phyloP scores from a whole-genome alignment of 2,113 vertebrate species.

The Gobiocypris rarus region DNA sequence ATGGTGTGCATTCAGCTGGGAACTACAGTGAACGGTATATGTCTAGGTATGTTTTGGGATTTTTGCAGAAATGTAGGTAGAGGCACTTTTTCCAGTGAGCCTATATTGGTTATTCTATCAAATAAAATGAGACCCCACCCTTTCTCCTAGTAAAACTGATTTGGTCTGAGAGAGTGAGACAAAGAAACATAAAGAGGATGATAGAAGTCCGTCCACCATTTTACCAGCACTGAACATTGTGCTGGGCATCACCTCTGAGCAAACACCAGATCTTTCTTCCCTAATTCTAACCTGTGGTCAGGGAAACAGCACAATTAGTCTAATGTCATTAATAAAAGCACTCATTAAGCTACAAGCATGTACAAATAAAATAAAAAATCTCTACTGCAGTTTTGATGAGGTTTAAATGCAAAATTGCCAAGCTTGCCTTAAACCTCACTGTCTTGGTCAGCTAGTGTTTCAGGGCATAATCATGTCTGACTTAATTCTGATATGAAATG shows the following conservation, averaged over 20 bases:
- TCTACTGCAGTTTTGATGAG: not conserved
- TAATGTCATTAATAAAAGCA: not conserved
- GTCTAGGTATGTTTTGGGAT: not conserved
- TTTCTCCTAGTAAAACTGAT: not conserved
- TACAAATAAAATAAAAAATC: not conserved
- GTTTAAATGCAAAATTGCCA: not conserved
- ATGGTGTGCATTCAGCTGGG: not conserved
- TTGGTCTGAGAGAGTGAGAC: not conserved
- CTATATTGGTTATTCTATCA: not conserved
- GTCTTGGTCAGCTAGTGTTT: slow-evolving; percentile 26
- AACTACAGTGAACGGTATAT: not conserved
- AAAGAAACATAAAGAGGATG: not conserved
- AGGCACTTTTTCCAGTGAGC: not conserved
- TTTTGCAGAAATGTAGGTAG: no score
- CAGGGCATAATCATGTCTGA: slow-evolving; percentile 5
- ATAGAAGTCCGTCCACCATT: not conserved
- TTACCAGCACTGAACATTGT: not conserved
- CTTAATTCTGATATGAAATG: not conserved
- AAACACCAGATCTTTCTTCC: slow-evolving; percentile 9
- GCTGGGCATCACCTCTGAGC: not conserved
- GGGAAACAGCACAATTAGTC: not conserved
- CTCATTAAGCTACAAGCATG: slow-evolving; percentile 14
- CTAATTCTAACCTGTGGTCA: not conserved
- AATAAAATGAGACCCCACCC: not conserved
- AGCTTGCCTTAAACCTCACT: not conserved